Percentiles rank a stretch among this genome's conserved stretches.
Conservation (phyloP, 2,113 vertebrate genomes). For the Python bivittatus region DNA sequence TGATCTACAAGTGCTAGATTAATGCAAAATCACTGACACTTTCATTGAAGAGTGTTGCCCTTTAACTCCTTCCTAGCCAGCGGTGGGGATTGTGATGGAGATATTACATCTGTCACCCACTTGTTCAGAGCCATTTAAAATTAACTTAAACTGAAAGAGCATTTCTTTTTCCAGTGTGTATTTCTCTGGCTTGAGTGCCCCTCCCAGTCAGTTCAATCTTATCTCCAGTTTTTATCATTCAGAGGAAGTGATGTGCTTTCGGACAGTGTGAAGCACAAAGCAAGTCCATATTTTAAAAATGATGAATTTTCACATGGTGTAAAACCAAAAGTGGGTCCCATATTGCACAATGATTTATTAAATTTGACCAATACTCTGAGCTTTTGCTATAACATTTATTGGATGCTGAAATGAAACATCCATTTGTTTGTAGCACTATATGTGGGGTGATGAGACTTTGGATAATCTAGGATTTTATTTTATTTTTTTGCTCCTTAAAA, state of each 20-base stretch:
- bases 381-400: background rate
- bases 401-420: background rate
- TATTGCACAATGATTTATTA: background rate
- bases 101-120: conserved; percentile 51
- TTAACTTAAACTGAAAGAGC: conserved; percentile 16
- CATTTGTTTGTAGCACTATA: background rate
- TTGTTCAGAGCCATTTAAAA: conserved; percentile 31
- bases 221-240: background rate
- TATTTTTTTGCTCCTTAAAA: background rate
- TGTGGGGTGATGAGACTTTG: background rate
- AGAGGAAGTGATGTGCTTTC: background rate
- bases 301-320: background rate
- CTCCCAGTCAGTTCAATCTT: background rate
- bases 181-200: background rate
- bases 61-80: conserved; percentile 53
- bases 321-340: background rate
- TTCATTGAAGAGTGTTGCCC: conserved; percentile 8
- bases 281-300: background rate
- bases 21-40: conserved; percentile 28
- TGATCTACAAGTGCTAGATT: background rate
- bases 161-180: background rate
- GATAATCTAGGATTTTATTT: conserved; percentile 2
- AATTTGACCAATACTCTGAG: background rate
- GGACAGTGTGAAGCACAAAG: background rate
- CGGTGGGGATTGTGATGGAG: conserved; percentile 52